These are phyloP conservation scores for Mamestra configurata DNA, from an alignment of 1,140 invertebrate genomes.

Conservation along the genomic window DNA sequence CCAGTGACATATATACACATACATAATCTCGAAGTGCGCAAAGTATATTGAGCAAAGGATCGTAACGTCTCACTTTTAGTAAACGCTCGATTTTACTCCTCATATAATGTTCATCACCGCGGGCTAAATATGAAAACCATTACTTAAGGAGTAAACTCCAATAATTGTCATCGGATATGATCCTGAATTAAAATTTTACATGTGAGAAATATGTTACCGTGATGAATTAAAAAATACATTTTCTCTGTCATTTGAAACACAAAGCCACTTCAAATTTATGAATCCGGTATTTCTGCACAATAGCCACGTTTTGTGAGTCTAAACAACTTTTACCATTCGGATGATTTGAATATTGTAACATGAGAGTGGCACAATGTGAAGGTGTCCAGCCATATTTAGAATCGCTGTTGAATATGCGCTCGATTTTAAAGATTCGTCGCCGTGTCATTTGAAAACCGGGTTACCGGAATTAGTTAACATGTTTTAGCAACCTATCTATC, in stretches of 20 bases:
- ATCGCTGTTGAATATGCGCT: neutral
- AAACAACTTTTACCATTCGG: conserved; percentile 11
- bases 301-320: neutral
- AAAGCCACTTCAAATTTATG: neutral
- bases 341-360: conserved; percentile 11
- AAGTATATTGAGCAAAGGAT: too few species aligned
- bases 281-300: neutral
- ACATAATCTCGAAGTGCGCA: too few species aligned
- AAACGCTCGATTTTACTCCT: too few species aligned
- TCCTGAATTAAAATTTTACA: too few species aligned
- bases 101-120: too few species aligned
- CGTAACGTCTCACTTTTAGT: too few species aligned
- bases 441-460: neutral
- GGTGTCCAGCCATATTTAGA: neutral
- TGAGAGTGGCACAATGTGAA: neutral
- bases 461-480: neutral
- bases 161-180: too few species aligned
- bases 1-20: too few species aligned
- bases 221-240: neutral
- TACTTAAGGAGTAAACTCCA: too few species aligned
- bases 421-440: neutral
- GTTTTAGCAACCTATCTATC: too few species aligned
- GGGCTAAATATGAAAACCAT: too few species aligned
- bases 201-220: too few species aligned
- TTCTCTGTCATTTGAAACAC: neutral